Evolutionary conservation across 2,888 invertebrate species (phyloP).

Genomic region (Philopedon plagiatum): DNA sequence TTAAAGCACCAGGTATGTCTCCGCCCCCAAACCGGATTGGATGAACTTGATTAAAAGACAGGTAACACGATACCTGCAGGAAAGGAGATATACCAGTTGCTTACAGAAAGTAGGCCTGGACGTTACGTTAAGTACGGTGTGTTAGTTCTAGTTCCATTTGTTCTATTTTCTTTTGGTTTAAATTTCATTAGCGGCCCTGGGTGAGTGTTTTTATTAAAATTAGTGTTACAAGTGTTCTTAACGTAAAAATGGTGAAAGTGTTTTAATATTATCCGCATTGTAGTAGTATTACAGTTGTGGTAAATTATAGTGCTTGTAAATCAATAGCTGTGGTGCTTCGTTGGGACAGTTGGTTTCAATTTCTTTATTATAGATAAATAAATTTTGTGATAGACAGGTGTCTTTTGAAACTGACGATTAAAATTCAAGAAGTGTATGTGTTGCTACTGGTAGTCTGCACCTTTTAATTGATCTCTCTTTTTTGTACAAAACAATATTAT

Average conservation of each 20-base stretch:
- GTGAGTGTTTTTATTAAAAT: conserved; percentile 60
- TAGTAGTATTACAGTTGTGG: conserved; percentile 10
- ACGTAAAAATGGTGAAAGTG: conserved; percentile 22
- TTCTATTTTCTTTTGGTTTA: conserved; percentile 55
- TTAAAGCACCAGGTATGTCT: conserved; percentile 45
- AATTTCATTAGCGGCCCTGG: conserved; percentile 64
- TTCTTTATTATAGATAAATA: no score
- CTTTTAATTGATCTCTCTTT: no score
- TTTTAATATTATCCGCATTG: conserved; percentile 1
- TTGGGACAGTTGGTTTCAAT: not conserved
- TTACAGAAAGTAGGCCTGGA: conserved; percentile 64
- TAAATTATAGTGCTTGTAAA: conserved; percentile 9
- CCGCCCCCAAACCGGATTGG: conserved; percentile 60
- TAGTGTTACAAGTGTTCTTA: conserved; percentile 10
- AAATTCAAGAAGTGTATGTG: no score
- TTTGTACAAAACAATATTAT: no score
- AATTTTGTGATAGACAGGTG: no score
- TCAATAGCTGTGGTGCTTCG: not conserved
- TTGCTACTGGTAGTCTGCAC: no score
- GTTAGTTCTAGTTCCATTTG: conserved; percentile 32
- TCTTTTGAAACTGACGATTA: no score
- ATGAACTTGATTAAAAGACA: conserved; percentile 55
- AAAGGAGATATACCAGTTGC: conserved; percentile 65
- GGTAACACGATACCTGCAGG: conserved; percentile 57
- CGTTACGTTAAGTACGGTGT: conserved; percentile 51